These are phyloP conservation scores for Laupala kohalensis DNA, from an alignment of 1,140 invertebrate species.

Conservation along the genomic window DNA sequence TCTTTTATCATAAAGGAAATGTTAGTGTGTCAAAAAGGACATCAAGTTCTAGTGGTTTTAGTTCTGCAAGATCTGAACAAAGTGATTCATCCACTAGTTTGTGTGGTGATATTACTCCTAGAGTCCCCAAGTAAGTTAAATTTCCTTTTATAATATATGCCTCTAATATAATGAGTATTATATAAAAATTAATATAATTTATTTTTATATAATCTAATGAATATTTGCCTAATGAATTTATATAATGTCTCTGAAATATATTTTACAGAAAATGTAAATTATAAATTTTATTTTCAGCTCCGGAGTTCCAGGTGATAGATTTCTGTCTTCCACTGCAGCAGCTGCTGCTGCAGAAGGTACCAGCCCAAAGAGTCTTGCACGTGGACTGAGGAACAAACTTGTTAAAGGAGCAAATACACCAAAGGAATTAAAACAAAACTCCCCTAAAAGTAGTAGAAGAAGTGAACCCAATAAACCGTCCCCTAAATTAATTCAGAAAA, in stretches of 20 bases:
- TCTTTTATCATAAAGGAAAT: neutral
- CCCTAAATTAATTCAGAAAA: neutral
- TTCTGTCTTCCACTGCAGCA: neutral
- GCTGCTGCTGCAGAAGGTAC: neutral
- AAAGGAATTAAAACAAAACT: constrained; percentile 2
- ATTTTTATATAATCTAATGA: no score
- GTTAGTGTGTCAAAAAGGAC: constrained; percentile 53
- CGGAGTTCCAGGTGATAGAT: neutral
- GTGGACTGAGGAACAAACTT: constrained; percentile 9
- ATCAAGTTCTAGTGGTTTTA: constrained; percentile 79
- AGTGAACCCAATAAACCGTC: neutral
- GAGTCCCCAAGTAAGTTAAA: neutral
- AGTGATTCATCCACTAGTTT: constrained; percentile 50
- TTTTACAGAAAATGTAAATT: neutral
- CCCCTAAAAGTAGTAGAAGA: constrained; percentile 5
- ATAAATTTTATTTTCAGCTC: neutral
- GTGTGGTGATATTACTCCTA: constrained; percentile 5
- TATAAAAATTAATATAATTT: no score
- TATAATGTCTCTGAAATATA: neutral
- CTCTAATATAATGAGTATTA: no score
- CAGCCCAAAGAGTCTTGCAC: constrained; percentile 7
- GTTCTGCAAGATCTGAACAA: constrained; percentile 72
- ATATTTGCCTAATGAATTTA: no score
- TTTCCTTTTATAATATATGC: no score
- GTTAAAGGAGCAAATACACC: constrained; percentile 3